These are phyloP conservation scores for Hyles euphorbiae DNA, from an alignment of 1,140 invertebrate species.

Conservation along the genomic window DNA sequence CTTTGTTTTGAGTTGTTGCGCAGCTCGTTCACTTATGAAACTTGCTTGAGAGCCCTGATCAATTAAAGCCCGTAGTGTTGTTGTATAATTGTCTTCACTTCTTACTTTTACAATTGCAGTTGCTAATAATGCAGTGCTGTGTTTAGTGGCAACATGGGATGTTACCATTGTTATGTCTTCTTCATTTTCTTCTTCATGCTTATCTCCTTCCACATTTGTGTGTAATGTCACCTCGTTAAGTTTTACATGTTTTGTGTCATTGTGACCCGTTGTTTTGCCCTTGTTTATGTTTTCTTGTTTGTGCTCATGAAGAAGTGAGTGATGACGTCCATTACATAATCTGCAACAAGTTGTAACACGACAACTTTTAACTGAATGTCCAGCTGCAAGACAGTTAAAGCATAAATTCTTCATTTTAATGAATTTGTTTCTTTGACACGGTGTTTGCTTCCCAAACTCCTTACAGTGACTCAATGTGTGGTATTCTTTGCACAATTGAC, in stretches of 20 bases:
- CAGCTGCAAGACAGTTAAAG: slow-evolving; percentile 33
- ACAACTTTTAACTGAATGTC: slow-evolving; percentile 30
- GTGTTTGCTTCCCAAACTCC: slow-evolving; percentile 21
- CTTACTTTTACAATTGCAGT: slow-evolving; percentile 18
- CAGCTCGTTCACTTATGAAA: slow-evolving; percentile 17
- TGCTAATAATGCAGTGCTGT: slow-evolving; percentile 14
- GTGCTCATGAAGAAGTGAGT: slow-evolving; percentile 29
- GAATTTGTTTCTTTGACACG: slow-evolving; percentile 24
- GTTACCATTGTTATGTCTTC: slow-evolving; percentile 17
- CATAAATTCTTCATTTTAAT: slow-evolving; percentile 28
- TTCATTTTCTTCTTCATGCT: slow-evolving; percentile 8
- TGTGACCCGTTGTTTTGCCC: slow-evolving; percentile 9
- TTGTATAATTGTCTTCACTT: slow-evolving; percentile 12
- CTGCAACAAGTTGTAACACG: slow-evolving; percentile 25
- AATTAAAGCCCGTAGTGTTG: slow-evolving; percentile 16
- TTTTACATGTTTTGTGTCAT: slow-evolving; percentile 11
- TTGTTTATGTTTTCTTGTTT: slow-evolving; percentile 5
- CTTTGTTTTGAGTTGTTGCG: slow-evolving; percentile 16
- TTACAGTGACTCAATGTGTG: slow-evolving; percentile 31
- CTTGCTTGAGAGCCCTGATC: slow-evolving; percentile 24
- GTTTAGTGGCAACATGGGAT: slow-evolving; percentile 20
- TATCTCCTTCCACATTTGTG: too few relatives aligned
- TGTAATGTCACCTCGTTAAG: neutral
- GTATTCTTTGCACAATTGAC: slow-evolving; percentile 19
- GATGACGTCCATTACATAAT: slow-evolving; percentile 33